Evolutionary conservation across 2,888 invertebrate species (phyloP), one percentile per base, ranked within the genome.

Genomic region (Thecocarcelia acutangulata): DNA sequence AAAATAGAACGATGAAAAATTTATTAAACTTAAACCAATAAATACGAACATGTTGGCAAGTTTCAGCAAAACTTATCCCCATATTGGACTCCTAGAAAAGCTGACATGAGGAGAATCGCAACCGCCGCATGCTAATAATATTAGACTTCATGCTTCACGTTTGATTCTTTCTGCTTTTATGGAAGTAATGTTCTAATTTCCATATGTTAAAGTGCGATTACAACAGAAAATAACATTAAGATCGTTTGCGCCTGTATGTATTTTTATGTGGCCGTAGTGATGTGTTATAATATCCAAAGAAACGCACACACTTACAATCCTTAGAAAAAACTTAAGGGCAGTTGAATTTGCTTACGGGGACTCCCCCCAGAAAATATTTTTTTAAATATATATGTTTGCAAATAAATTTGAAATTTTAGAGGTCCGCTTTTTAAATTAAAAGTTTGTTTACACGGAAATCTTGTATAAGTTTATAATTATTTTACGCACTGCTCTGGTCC

Each of bases 1-100:
- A 8, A 8, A 12, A 37, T 12, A 42, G 28, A 28, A 40, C 33
- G 11, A 13, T n/a, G 33, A 15, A 66, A 44, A n/a, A 5, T 54
- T 24, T 42, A 46, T 42, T 15, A 19, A 66, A 59, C 21, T 21
- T 37, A 69, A 15, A 44, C 24, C 24, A 24, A 24, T 24, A 24
- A 24, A 24, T 24, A 24, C 24, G 24, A 19, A 40, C 64, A 64
- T 28, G 69, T 63, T 63, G 50, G 69, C 58, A 70, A 80, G 44
- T 64, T 80, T 42, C 21, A 74, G 54, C 54, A 66, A 52, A 80
- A 80, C 64, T 80, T 75, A 80, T 70, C 33, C 58, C 37, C n/a
- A 50, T 54, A 75, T 69, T 56, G 59, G 40, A 63, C 66, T 69
- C 68, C 12, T 2, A 46, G 58, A 42, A 50, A 21, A 33, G 37